Conservation (phyloP, 2,797 vertebrate species). For the Takifugu ocellatus region DNA sequence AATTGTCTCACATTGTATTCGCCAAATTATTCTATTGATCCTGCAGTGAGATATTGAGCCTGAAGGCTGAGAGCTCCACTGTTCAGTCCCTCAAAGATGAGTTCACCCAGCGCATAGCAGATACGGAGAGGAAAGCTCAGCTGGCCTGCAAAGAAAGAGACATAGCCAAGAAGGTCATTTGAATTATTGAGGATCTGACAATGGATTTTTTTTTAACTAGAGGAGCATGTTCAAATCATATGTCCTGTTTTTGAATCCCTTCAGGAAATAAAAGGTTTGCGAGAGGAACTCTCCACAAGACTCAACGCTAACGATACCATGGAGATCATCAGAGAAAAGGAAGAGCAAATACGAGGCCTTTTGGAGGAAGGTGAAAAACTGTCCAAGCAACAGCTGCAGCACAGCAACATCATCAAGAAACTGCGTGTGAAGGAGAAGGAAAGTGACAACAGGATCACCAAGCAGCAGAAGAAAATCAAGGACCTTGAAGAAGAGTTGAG, state of each 20-base stretch:
- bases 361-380: slow-evolving; percentile 99
- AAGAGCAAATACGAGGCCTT: slow-evolving; percentile 94
- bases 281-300: slow-evolving; percentile 89
- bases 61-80: slow-evolving; percentile 90
- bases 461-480: slow-evolving; percentile 86
- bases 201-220: not conserved
- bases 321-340: slow-evolving; percentile 93
- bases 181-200: not conserved
- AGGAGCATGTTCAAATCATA: not conserved
- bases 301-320: slow-evolving; percentile 89
- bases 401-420: slow-evolving; percentile 97
- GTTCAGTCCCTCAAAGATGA: slow-evolving; percentile 93
- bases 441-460: slow-evolving; percentile 78
- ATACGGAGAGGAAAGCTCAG: slow-evolving; percentile 93
- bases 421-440: slow-evolving; percentile 94
- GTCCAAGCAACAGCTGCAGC: slow-evolving; percentile 96
- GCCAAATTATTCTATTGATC: slow-evolving; percentile 24
- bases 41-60: slow-evolving; percentile 87
- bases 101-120: slow-evolving; percentile 95
- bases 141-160: slow-evolving; percentile 96
- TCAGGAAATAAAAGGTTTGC: slow-evolving; percentile 90
- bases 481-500: slow-evolving; percentile 89
- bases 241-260: slow-evolving; percentile 5
- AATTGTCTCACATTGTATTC: not conserved
- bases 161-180: slow-evolving; percentile 89